A percentile compares a stretch with the other conserved stretches of the same genome.
These are phyloP conservation scores for Elgaria multicarinata DNA, from an alignment of 2,113 vertebrate species.

Conservation along the genomic window DNA sequence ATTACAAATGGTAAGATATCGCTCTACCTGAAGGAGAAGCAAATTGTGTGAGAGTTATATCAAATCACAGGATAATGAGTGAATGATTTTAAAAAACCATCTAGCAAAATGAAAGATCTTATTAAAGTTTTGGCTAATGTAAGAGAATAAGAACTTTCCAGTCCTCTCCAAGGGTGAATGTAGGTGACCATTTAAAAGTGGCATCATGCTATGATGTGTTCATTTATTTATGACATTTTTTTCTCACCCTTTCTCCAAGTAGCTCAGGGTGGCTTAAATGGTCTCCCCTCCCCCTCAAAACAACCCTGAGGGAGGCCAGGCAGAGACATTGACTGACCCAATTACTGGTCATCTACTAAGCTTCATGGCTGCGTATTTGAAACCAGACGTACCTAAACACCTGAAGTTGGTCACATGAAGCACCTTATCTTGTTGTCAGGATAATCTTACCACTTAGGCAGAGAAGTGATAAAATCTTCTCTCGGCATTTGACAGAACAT, in stretches of 20 bases:
- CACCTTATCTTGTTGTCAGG: background rate
- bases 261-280: background rate
- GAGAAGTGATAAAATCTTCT: background rate
- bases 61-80: background rate
- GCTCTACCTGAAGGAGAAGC: background rate
- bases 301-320: background rate
- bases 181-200: background rate
- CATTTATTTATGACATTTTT: background rate
- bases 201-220: background rate
- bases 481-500: background rate
- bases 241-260: no score
- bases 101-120: background rate
- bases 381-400: background rate
- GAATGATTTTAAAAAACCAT: background rate
- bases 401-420: background rate
- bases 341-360: no score
- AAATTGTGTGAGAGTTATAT: background rate
- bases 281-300: background rate
- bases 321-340: background rate
- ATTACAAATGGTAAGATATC: slow-evolving; percentile 8
- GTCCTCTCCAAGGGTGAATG: background rate
- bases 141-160: background rate
- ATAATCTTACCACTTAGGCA: background rate
- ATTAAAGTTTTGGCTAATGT: background rate
- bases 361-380: background rate